phyloP scores from a whole-genome alignment of 2,113 vertebrate genomes.

The Corythornis vintsioides region DNA sequence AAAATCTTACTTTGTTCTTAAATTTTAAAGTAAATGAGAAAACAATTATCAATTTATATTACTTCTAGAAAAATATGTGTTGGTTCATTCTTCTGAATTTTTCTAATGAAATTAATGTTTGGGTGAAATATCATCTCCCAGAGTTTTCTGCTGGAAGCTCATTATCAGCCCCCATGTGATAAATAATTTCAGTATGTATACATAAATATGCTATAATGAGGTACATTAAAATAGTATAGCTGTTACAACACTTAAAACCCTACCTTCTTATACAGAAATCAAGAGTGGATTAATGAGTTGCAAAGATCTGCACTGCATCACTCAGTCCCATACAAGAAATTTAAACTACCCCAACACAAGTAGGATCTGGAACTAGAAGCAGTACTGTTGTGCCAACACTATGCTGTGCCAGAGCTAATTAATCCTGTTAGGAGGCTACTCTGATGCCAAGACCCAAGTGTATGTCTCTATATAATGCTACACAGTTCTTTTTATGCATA shows the following conservation, averaged over 20 bases:
- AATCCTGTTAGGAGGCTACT: neutral
- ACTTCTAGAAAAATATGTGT: neutral
- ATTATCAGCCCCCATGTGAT: neutral
- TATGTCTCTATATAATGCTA: neutral
- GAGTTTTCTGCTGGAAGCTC: neutral
- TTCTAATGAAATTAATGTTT: neutral
- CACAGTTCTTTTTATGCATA: neutral
- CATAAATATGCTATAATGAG: neutral
- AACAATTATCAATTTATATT: neutral
- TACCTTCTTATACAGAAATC: neutral
- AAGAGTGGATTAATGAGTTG: neutral
- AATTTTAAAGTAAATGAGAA: neutral
- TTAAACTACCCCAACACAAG: neutral
- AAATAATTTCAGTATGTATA: neutral
- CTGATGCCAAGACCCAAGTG: neutral
- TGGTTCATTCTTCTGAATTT: neutral
- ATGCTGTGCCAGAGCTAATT: neutral
- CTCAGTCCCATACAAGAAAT: neutral
- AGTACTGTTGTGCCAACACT: neutral
- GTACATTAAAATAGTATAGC: neutral
- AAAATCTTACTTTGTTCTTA: neutral
- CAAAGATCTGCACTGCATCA: neutral
- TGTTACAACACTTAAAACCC: neutral
- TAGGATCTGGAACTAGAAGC: neutral
- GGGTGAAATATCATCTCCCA: neutral